Evolutionary conservation across 2,113 vertebrate species (phyloP).

Genomic region (Pelmatolapia mariae): DNA sequence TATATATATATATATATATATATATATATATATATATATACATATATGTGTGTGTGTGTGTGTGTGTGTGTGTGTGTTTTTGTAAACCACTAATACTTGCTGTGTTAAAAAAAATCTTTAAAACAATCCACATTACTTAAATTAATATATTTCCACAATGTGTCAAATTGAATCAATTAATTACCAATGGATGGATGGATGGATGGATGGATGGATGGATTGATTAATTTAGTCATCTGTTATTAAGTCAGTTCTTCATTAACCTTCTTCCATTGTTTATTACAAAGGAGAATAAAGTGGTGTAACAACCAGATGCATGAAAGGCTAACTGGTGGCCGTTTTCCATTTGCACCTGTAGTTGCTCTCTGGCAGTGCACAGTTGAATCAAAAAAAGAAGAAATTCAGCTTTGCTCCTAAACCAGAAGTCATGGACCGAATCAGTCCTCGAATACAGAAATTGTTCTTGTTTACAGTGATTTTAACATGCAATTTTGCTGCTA

Average conservation of each 20-base stretch:
- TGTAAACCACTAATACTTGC: background rate
- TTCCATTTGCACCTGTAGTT: background rate
- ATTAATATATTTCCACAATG: background rate
- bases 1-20: too few species aligned
- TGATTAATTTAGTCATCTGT: background rate
- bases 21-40: too few species aligned
- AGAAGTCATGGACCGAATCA: background rate
- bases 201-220: background rate
- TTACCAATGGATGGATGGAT: background rate
- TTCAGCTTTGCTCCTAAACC: background rate
- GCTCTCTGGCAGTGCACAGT: background rate
- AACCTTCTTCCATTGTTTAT: conserved; percentile 26
- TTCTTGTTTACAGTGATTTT: background rate
- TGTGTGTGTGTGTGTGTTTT: too few species aligned
- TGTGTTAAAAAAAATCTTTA: background rate
- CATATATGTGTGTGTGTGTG: too few species aligned
- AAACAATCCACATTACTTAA: background rate
- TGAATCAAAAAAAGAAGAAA: background rate
- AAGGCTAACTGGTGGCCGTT: background rate
- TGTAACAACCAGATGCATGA: conserved; percentile 21
- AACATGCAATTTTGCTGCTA: background rate
- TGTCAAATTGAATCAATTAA: background rate
- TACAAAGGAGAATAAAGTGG: background rate
- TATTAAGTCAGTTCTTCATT: conserved; percentile 19
- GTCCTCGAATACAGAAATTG: background rate